phyloP scores from a whole-genome alignment of 1,140 invertebrate species.

The Yoshiicerus persimilis region DNA sequence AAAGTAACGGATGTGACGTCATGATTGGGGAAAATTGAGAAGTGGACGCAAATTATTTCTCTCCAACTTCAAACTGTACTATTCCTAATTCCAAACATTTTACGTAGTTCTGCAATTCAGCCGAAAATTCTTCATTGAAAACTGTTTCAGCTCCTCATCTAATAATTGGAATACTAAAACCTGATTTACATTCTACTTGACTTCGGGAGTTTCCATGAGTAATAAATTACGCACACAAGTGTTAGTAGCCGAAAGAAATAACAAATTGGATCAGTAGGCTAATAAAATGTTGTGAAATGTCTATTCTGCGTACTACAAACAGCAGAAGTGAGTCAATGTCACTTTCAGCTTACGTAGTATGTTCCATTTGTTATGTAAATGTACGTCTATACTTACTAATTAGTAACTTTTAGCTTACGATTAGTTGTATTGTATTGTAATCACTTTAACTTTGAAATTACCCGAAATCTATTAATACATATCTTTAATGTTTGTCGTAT shows the following conservation, averaged over 20 bases:
- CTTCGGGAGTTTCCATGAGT: neutral
- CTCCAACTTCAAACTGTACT: neutral
- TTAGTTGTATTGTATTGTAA: neutral
- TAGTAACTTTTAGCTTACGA: neutral
- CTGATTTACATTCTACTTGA: neutral
- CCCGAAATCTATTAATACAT: neutral
- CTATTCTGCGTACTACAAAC: neutral
- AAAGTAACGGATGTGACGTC: constrained; percentile 8
- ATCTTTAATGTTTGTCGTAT: neutral
- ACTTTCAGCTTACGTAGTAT: neutral
- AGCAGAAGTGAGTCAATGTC: neutral
- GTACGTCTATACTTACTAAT: neutral
- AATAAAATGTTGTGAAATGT: neutral
- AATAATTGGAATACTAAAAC: no score
- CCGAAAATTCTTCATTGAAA: no score
- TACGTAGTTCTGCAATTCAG: neutral
- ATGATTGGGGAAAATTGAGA: constrained; percentile 19
- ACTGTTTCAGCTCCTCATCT: no score
- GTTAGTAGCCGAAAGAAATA: neutral
- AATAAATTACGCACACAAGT: neutral
- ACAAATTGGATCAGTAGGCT: neutral
- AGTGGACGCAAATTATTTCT: neutral
- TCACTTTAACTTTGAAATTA: neutral
- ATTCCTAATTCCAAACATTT: neutral
- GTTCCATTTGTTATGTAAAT: neutral